Conservation (phyloP, 2,113 vertebrate genomes). For the Corythornis vintsioides region DNA sequence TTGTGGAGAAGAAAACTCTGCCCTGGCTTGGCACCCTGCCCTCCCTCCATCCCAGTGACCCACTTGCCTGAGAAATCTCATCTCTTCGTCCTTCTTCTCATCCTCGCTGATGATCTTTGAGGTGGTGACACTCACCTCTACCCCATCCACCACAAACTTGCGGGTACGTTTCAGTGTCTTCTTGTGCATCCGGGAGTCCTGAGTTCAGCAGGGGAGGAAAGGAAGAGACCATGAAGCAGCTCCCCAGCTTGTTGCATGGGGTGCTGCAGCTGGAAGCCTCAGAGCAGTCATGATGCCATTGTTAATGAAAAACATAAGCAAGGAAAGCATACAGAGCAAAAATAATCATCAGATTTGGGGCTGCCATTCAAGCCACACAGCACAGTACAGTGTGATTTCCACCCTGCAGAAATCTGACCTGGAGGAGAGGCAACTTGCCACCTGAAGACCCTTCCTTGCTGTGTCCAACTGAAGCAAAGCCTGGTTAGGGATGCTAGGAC, state of each 20-base stretch:
- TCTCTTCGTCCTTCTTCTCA: slow-evolving; percentile 97
- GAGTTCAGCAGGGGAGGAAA: not conserved
- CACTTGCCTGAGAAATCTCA: slow-evolving; percentile 93
- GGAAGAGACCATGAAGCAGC: not conserved
- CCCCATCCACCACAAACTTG: slow-evolving; percentile 91
- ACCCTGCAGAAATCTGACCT: not conserved
- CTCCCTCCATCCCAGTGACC: not conserved
- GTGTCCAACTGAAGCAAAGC: not conserved
- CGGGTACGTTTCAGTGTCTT: slow-evolving; percentile 96
- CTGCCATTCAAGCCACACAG: not conserved
- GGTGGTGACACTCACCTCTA: slow-evolving; percentile 95
- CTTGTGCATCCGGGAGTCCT: slow-evolving; percentile 82
- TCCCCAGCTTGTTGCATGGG: not conserved
- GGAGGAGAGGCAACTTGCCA: not conserved
- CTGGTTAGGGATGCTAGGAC: not conserved
- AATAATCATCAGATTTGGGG: not conserved
- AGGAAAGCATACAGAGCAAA: not conserved
- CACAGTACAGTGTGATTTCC: rapidly evolving
- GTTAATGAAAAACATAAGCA: not conserved
- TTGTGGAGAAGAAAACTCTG: not conserved
- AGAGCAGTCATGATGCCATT: rapidly evolving
- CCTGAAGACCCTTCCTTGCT: not conserved
- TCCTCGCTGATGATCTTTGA: slow-evolving; percentile 96
- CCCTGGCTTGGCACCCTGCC: rapidly evolving
- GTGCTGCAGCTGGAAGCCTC: not conserved